Percentiles rank a stretch among this genome's conserved stretches.
These are phyloP conservation scores for Cairina moschata DNA, from an alignment of 2,113 vertebrate genomes.

Conservation along the genomic window DNA sequence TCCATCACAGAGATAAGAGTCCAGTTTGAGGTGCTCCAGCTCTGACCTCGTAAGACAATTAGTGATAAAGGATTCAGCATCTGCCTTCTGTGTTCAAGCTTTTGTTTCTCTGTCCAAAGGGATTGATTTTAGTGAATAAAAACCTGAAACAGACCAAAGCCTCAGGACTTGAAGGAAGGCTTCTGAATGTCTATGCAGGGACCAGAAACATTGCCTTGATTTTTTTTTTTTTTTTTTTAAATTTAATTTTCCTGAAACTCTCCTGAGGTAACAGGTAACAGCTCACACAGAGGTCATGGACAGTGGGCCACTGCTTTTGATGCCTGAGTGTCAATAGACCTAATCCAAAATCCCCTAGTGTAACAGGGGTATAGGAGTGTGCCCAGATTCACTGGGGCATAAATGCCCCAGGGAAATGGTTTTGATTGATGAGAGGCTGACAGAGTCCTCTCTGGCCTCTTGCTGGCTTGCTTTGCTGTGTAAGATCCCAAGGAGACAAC, in stretches of 20 bases:
- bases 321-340: background rate
- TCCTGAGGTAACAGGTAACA: background rate
- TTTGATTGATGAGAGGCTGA: background rate
- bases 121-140: background rate
- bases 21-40: background rate
- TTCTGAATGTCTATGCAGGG: background rate
- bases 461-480: background rate
- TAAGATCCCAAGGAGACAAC: background rate
- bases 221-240: too few relatives aligned
- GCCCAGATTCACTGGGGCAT: background rate
- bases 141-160: background rate
- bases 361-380: background rate
- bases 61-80: background rate
- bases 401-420: rapidly evolving
- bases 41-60: background rate
- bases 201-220: background rate
- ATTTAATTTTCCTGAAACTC: background rate
- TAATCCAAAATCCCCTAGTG: background rate
- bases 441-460: background rate
- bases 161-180: background rate
- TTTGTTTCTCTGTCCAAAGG: background rate
- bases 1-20: background rate
- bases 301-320: background rate
- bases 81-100: background rate
- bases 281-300: background rate